These are phyloP conservation scores for Pampus argenteus DNA, from an alignment of 2,797 vertebrate genomes.

Conservation along the genomic window DNA sequence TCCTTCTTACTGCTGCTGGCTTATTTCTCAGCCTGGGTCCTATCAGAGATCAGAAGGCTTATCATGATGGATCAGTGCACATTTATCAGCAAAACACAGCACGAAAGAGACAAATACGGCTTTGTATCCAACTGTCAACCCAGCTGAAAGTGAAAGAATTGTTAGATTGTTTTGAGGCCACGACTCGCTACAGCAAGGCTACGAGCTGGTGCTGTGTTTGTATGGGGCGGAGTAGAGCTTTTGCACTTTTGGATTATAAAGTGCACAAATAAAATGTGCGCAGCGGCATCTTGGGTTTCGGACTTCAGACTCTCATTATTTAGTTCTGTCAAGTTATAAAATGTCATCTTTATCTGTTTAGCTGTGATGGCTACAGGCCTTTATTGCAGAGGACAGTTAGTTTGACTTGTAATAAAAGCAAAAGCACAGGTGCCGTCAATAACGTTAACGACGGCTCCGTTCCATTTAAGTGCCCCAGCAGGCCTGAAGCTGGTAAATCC, in stretches of 20 bases:
- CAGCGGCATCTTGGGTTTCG: not conserved
- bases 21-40: slow-evolving; percentile 56
- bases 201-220: not conserved
- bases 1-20: slow-evolving; percentile 39
- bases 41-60: slow-evolving; percentile 72
- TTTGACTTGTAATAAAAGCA: not conserved
- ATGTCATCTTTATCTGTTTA: not conserved
- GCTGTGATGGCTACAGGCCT: not conserved
- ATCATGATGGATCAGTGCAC: slow-evolving; percentile 76
- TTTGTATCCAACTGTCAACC: slow-evolving; percentile 30
- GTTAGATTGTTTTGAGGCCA: slow-evolving; percentile 17
- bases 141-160: slow-evolving; percentile 18
- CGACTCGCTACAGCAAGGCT: not conserved
- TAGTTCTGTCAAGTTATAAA: not conserved
- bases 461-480: not conserved
- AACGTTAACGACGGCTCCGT: not conserved
- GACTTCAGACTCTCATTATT: not conserved
- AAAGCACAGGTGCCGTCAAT: not conserved
- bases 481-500: not conserved
- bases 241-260: not conserved
- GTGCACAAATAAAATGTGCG: not conserved
- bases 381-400: not conserved
- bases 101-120: slow-evolving; percentile 46
- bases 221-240: no score
- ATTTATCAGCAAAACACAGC: slow-evolving; percentile 60